These are phyloP conservation scores for Cavia porcellus DNA, from an alignment of 2,113 vertebrate genomes.

Conservation along the genomic window DNA sequence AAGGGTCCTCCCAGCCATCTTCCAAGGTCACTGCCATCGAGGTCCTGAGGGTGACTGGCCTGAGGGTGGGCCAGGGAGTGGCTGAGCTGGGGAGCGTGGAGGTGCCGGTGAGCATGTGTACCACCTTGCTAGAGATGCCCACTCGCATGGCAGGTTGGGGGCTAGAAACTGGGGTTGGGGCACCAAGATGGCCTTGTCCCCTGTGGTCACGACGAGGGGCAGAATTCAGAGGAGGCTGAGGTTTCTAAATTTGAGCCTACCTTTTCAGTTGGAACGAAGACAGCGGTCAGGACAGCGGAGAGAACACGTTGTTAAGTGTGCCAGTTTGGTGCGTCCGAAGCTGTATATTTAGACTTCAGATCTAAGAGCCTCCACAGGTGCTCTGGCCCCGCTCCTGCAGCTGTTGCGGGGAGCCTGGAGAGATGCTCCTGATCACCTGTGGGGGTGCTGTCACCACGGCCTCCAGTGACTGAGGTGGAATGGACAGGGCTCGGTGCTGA, in stretches of 20 bases:
- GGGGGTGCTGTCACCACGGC: neutral
- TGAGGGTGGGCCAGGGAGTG: neutral
- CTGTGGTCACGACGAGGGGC: neutral
- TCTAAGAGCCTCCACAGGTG: neutral
- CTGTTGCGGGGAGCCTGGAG: neutral
- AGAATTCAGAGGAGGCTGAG: neutral
- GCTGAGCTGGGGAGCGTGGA: neutral
- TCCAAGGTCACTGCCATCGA: neutral
- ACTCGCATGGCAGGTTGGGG: neutral
- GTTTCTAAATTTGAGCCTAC: neutral
- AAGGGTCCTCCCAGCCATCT: neutral
- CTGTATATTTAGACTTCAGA: conserved; percentile 8
- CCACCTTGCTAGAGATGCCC: neutral
- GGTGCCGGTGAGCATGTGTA: no score
- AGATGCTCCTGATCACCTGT: neutral
- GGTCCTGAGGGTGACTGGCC: neutral
- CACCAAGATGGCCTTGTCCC: neutral
- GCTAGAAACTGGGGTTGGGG: neutral
- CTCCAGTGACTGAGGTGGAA: neutral
- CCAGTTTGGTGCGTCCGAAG: neutral
- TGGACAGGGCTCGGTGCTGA: fast-evolving
- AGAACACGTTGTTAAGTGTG: neutral
- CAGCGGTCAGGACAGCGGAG: neutral
- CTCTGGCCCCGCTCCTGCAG: neutral
- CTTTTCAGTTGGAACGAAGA: neutral